Evolutionary conservation across 2,888 invertebrate genomes (phyloP).

Genomic region (Drosophila borealis): DNA sequence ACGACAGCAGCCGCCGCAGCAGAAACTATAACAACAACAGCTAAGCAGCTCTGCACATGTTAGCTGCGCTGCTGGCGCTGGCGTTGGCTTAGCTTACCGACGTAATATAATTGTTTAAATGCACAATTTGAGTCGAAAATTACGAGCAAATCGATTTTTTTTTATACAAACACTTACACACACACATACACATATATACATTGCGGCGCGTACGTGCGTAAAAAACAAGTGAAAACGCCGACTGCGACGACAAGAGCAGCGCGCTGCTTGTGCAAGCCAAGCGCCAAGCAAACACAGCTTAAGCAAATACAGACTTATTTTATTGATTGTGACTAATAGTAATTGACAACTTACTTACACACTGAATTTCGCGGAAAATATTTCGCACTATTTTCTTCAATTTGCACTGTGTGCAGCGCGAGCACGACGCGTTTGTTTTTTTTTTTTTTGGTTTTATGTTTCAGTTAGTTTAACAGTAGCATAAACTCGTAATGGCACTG

Average conservation of each 20-base stretch:
- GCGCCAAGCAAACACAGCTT: constrained; percentile 1
- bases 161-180: constrained; percentile 46
- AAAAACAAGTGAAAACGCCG: constrained; percentile 73
- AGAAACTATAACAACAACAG: constrained; percentile 14
- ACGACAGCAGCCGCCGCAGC: constrained; percentile 19
- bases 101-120: constrained; percentile 49
- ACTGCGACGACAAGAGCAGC: constrained; percentile 32
- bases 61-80: constrained; percentile 26
- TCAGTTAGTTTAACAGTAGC: constrained; percentile 36
- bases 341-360: constrained; percentile 28
- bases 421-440: constrained; percentile 50
- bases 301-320: not conserved
- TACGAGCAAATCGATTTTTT: constrained; percentile 72
- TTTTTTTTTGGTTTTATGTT: constrained; percentile 40
- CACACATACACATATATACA: constrained; percentile 27
- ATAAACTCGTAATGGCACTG: constrained; percentile 43
- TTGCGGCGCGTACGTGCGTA: constrained; percentile 56
- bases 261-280: constrained; percentile 19
- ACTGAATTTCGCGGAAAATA: constrained; percentile 13
- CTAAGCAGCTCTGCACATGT: constrained; percentile 48
- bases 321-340: not conserved
- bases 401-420: constrained; percentile 49
- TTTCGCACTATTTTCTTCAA: constrained; percentile 35
- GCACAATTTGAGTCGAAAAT: constrained; percentile 63
- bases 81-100: constrained; percentile 15